Conservation (phyloP, 2,888 invertebrate species). For the Pyrrhia umbra region DNA sequence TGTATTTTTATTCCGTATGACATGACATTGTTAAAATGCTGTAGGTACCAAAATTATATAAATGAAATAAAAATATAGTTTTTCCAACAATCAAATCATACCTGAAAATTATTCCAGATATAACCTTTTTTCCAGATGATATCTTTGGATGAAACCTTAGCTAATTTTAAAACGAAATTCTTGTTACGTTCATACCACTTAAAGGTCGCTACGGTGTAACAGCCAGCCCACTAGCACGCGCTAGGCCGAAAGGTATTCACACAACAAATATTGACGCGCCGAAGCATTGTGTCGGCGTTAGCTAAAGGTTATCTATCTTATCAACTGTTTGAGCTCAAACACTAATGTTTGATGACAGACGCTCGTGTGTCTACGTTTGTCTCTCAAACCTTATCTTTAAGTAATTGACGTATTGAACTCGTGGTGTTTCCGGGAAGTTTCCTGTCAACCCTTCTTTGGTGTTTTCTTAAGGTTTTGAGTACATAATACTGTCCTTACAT, state of each 20-base stretch:
- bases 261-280: slow-evolving; percentile 85
- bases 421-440: slow-evolving; percentile 80
- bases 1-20: too few species aligned
- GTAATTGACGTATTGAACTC: slow-evolving; percentile 84
- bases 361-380: slow-evolving; percentile 86
- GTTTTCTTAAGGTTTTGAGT: slow-evolving; percentile 49
- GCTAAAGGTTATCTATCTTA: slow-evolving; percentile 89
- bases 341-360: slow-evolving; percentile 86
- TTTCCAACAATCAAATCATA: too few species aligned
- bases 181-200: background rate
- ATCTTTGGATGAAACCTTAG: background rate
- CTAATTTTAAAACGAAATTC: background rate
- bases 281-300: slow-evolving; percentile 87
- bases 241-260: slow-evolving; percentile 86
- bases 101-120: too few species aligned
- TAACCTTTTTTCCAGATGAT: too few species aligned
- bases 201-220: slow-evolving; percentile 72
- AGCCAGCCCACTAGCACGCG: slow-evolving; percentile 77
- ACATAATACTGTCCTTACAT: slow-evolving; percentile 24
- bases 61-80: too few species aligned
- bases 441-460: slow-evolving; percentile 64
- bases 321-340: slow-evolving; percentile 87
- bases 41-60: too few species aligned
- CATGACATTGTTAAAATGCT: too few species aligned
- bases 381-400: slow-evolving; percentile 78